Evolutionary conservation across 2,113 vertebrate genomes (phyloP).

Genomic region (Myotis lucifugus): DNA sequence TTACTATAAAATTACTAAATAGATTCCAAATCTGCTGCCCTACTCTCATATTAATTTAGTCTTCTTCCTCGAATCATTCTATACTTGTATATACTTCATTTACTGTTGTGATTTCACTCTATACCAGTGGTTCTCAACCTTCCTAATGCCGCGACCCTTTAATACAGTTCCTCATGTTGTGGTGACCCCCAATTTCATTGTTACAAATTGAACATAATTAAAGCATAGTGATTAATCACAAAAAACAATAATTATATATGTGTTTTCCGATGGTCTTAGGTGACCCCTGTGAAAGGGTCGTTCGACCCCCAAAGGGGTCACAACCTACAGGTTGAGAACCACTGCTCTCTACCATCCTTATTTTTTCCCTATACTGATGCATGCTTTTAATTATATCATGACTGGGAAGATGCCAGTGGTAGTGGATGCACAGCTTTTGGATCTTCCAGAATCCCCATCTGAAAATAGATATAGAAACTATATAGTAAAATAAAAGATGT

Average conservation of each 20-base stretch:
- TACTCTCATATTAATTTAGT: neutral
- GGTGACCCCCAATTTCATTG: no score
- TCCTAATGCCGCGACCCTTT: no score
- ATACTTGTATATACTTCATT: neutral
- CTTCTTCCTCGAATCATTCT: neutral
- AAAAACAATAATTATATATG: no score
- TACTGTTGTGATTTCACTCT: neutral
- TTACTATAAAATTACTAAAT: neutral
- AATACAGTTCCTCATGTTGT: no score
- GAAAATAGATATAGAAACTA: neutral
- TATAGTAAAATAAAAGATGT: neutral
- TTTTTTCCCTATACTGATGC: neutral
- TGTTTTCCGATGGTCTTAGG: no score
- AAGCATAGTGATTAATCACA: no score
- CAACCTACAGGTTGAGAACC: no score
- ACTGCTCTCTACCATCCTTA: neutral
- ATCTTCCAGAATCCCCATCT: neutral
- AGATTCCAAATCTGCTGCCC: neutral
- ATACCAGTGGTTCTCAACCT: no score
- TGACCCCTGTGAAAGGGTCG: no score
- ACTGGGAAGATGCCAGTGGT: neutral
- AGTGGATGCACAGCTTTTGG: neutral
- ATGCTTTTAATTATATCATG: neutral
- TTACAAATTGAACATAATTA: no score
- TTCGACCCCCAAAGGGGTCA: no score